phyloP scores from a whole-genome alignment of 2,797 vertebrate species.

The Uromys caudimaculatus region DNA sequence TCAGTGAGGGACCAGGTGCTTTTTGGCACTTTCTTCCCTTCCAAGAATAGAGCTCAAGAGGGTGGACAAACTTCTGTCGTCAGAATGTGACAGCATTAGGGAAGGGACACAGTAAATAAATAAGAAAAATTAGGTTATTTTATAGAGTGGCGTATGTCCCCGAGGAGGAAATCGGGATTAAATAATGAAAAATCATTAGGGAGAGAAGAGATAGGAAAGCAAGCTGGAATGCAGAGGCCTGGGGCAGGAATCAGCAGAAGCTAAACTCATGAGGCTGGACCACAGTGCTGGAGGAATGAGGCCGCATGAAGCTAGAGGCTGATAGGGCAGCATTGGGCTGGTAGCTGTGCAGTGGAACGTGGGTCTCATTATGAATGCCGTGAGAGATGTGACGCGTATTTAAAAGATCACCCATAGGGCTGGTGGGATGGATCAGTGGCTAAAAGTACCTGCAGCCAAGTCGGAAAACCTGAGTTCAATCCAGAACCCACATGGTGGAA shows the following conservation, averaged over 20 bases:
- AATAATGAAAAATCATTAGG: background rate
- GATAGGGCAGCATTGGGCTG: background rate
- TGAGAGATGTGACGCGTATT: background rate
- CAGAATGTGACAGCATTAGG: background rate
- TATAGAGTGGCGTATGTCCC: background rate
- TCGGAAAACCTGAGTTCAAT: background rate
- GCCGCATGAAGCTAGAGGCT: background rate
- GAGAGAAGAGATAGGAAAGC: background rate
- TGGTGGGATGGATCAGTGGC: background rate
- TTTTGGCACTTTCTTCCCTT: background rate
- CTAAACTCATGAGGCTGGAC: background rate
- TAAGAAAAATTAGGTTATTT: background rate
- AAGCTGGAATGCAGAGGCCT: background rate
- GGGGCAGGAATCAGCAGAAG: slow-evolving; percentile 14
- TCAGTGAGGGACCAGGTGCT: background rate
- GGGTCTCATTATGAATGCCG: slow-evolving; percentile 6
- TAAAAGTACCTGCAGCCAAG: background rate
- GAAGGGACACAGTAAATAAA: background rate
- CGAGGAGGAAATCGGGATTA: background rate
- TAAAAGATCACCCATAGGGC: background rate
- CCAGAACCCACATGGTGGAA: background rate
- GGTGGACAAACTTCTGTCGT: background rate
- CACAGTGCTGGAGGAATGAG: background rate
- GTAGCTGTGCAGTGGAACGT: background rate
- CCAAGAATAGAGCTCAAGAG: background rate